phyloP scores from a whole-genome alignment of 2,888 invertebrate genomes.

The Drosophila mercatorum region DNA sequence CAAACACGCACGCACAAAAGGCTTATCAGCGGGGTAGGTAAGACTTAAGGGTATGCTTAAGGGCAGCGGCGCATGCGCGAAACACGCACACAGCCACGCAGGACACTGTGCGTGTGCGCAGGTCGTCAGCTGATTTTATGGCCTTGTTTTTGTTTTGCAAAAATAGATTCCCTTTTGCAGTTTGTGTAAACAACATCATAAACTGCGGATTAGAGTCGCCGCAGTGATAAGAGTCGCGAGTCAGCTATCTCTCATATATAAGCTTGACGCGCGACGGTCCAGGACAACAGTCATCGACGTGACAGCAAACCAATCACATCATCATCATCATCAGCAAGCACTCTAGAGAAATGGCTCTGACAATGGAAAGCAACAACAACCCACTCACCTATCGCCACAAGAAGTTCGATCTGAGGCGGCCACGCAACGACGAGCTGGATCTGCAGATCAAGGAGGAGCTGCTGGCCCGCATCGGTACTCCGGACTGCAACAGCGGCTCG shows the following conservation, averaged over 20 bases:
- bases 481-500: slow-evolving; percentile 21
- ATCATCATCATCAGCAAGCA: slow-evolving; percentile 13
- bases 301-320: slow-evolving; percentile 30
- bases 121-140: slow-evolving; percentile 55
- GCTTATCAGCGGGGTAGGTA: slow-evolving; percentile 50
- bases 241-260: slow-evolving; percentile 43
- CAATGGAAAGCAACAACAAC: slow-evolving; percentile 52
- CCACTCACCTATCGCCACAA: slow-evolving; percentile 81
- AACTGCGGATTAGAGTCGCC: slow-evolving; percentile 50
- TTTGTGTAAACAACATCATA: slow-evolving; percentile 72
- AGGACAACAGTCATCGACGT: slow-evolving; percentile 60
- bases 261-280: slow-evolving; percentile 18
- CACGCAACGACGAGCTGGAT: slow-evolving; percentile 21
- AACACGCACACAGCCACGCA: not conserved
- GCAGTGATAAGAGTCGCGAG: slow-evolving; percentile 30
- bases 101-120: slow-evolving; percentile 20
- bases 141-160: slow-evolving; percentile 71
- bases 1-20: slow-evolving; percentile 62
- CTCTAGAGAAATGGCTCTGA: slow-evolving; percentile 22
- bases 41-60: slow-evolving; percentile 8
- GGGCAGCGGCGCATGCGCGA: slow-evolving; percentile 44
- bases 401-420: slow-evolving; percentile 69
- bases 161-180: slow-evolving; percentile 23
- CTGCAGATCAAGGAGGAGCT: slow-evolving; percentile 52
- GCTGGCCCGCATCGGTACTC: slow-evolving; percentile 35